These are phyloP conservation scores for Drosophila santomea DNA, from an alignment of 1,140 invertebrate genomes.

Conservation along the genomic window DNA sequence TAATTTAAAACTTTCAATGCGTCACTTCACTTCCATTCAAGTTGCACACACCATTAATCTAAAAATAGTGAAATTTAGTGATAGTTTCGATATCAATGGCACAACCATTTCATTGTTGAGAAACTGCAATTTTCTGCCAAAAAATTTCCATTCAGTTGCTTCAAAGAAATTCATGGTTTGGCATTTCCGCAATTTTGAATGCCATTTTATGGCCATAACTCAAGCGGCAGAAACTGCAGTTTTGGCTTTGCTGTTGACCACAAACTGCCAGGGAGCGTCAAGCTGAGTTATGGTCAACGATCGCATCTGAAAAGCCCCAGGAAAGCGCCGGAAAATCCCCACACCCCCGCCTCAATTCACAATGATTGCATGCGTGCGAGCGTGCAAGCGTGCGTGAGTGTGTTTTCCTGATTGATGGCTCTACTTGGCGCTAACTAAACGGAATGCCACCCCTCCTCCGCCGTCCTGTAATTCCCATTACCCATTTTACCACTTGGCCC, in stretches of 20 bases:
- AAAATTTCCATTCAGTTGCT: constrained; percentile 13
- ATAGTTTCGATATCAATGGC: constrained; percentile 28
- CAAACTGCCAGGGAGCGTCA: constrained; percentile 42
- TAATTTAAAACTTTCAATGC: not conserved
- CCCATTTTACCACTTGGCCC: constrained; percentile 45
- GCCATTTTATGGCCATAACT: constrained; percentile 56
- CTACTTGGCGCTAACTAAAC: constrained; percentile 68
- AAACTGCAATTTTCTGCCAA: constrained; percentile 22
- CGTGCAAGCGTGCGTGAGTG: constrained; percentile 25
- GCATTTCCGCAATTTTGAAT: constrained; percentile 53
- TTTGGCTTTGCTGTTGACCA: constrained; percentile 25
- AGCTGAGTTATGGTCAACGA: constrained; percentile 42
- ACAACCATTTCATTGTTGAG: constrained; percentile 18
- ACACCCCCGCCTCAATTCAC: constrained; percentile 4
- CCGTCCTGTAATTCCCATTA: constrained; percentile 30
- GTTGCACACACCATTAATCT: constrained; percentile 1
- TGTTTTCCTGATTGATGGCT: constrained; percentile 64
- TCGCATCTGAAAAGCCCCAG: constrained; percentile 22
- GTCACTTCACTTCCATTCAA: not conserved
- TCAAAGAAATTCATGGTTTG: constrained; percentile 40
- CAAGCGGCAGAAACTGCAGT: constrained; percentile 30
- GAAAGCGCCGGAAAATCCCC: constrained; percentile 2
- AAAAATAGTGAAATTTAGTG: constrained; percentile 3
- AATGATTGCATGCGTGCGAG: constrained; percentile 43
- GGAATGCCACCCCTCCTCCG: constrained; percentile 23